Percentiles rank a stretch among this genome's conserved stretches.
phyloP scores from a whole-genome alignment of 2,113 vertebrate genomes.

The Antechinus flavipes region DNA sequence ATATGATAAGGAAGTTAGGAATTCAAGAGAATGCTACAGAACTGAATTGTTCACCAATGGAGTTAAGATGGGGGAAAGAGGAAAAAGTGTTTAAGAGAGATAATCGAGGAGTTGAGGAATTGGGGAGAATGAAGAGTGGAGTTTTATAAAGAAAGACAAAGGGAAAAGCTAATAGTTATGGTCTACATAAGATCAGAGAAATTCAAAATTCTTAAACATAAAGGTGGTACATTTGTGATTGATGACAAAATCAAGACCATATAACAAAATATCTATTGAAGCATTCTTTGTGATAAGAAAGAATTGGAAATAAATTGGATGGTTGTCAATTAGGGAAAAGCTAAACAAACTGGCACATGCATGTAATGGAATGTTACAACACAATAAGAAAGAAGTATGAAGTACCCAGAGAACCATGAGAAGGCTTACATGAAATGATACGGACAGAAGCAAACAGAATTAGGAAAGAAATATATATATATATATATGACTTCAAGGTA shows the following conservation, averaged over 20 bases:
- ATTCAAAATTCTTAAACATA: not conserved
- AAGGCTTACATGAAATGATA: not conserved
- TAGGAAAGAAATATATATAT: not conserved
- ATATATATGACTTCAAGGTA: not conserved
- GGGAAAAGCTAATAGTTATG: not conserved
- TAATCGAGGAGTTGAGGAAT: not conserved
- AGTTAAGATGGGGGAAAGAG: not conserved
- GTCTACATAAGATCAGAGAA: not conserved
- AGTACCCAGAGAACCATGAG: not conserved
- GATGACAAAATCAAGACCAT: not conserved
- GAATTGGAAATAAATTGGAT: not conserved
- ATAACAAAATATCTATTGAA: not conserved
- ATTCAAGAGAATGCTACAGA: not conserved
- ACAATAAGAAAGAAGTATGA: not conserved
- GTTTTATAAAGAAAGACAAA: not conserved
- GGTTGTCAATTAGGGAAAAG: not conserved
- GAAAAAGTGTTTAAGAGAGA: not conserved
- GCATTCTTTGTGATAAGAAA: not conserved
- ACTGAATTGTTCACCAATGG: not conserved
- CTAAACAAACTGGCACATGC: not conserved
- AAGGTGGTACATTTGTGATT: not conserved
- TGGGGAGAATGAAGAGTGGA: not conserved
- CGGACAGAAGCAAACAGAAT: not conserved
- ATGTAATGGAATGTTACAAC: not conserved
- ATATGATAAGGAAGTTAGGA: not conserved